A percentile compares a stretch with the other conserved stretches of the same genome.
Evolutionary conservation across 2,888 invertebrate species (phyloP).

Genomic region (Philereme transversata): DNA sequence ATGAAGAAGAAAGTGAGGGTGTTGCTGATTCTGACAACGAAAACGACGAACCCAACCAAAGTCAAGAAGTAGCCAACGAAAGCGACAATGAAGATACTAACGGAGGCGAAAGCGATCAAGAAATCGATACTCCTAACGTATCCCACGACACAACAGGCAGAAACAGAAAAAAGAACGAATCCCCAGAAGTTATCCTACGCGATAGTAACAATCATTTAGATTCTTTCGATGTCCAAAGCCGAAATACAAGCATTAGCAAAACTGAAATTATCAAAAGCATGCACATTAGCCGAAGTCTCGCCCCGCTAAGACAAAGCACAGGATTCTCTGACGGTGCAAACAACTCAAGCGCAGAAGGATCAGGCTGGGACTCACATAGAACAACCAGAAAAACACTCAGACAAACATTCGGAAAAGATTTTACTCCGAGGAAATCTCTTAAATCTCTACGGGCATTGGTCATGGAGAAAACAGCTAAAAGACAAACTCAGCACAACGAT

Average conservation of each 20-base stretch:
- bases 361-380: constrained; percentile 77
- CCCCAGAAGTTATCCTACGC: constrained; percentile 61
- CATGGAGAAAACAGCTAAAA: constrained; percentile 72
- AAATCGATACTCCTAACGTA: constrained; percentile 42
- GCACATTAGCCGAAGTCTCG: constrained; percentile 52
- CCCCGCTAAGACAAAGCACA: constrained; percentile 54
- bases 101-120: constrained; percentile 32
- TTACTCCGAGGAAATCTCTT: constrained; percentile 67
- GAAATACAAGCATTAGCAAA: constrained; percentile 57
- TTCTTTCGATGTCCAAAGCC: constrained; percentile 51
- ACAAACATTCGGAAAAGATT: constrained; percentile 71
- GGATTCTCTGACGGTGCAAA: constrained; percentile 56
- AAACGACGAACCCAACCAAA: constrained; percentile 33
- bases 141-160: constrained; percentile 57
- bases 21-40: constrained; percentile 26
- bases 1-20: constrained; percentile 27
- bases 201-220: constrained; percentile 47
- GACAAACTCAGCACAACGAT: constrained; percentile 50
- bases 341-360: constrained; percentile 67
- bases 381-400: constrained; percentile 70
- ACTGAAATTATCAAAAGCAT: constrained; percentile 53
- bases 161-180: constrained; percentile 49
- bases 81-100: constrained; percentile 29
- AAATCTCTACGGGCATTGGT: constrained; percentile 69
- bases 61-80: constrained; percentile 30